Evolutionary conservation across 2,797 vertebrate genomes (phyloP).

Genomic region (Falco peregrinus): DNA sequence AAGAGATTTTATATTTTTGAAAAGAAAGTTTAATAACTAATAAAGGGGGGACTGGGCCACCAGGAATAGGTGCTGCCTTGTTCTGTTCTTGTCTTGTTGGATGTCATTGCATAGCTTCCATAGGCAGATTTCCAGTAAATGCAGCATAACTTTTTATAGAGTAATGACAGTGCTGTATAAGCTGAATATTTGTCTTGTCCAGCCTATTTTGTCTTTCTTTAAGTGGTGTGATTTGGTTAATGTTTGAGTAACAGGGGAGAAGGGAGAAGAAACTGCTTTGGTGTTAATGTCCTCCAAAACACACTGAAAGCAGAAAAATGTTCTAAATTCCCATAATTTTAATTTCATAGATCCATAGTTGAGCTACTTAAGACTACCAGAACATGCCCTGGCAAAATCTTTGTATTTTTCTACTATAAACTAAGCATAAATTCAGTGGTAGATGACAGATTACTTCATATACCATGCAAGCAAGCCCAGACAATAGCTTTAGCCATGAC

Average conservation of each 20-base stretch:
- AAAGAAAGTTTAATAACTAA: neutral
- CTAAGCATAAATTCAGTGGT: conserved; percentile 88
- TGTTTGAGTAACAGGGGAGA: neutral
- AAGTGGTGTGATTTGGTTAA: neutral
- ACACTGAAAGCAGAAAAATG: neutral
- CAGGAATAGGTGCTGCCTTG: neutral
- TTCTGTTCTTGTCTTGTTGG: neutral
- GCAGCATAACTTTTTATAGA: neutral
- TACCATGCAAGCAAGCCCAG: conserved; percentile 95
- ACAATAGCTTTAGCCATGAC: conserved; percentile 98
- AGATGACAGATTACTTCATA: conserved; percentile 99
- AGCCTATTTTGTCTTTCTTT: neutral
- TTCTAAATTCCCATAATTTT: conserved; percentile 1
- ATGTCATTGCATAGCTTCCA: neutral
- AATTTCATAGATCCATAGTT: conserved; percentile 25
- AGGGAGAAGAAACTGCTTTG: neutral
- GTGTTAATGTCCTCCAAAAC: neutral
- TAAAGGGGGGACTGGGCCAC: neutral
- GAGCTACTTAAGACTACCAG: conserved; percentile 61
- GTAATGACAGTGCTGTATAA: neutral
- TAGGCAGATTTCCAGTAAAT: neutral
- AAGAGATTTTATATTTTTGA: neutral
- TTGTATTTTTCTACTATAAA: conserved; percentile 84
- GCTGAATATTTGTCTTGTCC: neutral
- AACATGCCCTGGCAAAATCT: conserved; percentile 79